Conservation (phyloP, 1,140 invertebrate species). For the Tachypleus tridentatus region DNA sequence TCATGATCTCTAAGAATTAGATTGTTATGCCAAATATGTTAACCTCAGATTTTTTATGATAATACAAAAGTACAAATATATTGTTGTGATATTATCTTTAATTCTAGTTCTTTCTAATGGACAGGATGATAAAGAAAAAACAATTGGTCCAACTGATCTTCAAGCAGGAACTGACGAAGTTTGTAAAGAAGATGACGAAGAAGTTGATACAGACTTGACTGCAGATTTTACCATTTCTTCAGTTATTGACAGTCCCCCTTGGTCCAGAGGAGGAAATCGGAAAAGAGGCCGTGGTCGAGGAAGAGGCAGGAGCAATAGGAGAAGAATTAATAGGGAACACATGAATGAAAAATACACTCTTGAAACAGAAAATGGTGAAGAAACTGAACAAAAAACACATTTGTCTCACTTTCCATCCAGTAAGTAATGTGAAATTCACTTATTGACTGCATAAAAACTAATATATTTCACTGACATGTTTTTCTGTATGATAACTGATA, state of each 20-base stretch:
- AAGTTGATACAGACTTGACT: slow-evolving; percentile 11
- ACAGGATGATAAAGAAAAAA: too few relatives aligned
- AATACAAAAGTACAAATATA: too few relatives aligned
- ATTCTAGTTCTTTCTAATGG: too few relatives aligned
- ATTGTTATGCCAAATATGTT: too few relatives aligned
- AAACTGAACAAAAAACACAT: neutral
- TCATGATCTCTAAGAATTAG: too few relatives aligned
- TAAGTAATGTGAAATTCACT: neutral
- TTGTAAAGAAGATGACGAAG: neutral
- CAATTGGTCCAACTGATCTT: too few relatives aligned
- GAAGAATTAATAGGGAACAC: neutral
- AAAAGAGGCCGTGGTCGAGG: neutral
- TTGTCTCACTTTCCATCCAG: neutral
- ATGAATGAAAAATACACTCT: neutral
- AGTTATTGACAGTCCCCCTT: slow-evolving; percentile 9
- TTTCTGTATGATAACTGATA: too few relatives aligned
- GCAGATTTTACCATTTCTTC: slow-evolving; percentile 12
- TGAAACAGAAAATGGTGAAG: neutral
- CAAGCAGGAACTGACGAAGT: too few relatives aligned
- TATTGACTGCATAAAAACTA: neutral
- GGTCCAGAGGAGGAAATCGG: slow-evolving; percentile 3
- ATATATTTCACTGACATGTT: neutral
- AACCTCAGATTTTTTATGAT: too few relatives aligned
- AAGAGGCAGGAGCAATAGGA: neutral
- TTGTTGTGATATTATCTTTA: too few relatives aligned